These are phyloP conservation scores for Tauraco erythrolophus DNA, from an alignment of 2,113 vertebrate genomes.

Conservation along the genomic window DNA sequence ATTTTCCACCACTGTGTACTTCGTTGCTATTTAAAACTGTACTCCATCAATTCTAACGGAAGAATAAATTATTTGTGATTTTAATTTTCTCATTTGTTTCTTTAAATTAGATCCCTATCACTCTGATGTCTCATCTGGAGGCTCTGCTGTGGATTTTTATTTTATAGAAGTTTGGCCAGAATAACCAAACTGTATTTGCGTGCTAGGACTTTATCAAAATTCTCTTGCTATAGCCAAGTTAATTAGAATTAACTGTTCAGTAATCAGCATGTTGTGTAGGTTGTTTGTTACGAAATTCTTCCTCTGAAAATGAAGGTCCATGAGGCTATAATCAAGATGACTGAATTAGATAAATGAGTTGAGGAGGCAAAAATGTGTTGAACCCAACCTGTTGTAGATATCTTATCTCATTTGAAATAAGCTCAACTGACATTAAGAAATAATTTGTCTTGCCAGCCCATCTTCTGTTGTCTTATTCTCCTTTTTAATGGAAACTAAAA, in stretches of 20 bases:
- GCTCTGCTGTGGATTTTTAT: constrained; percentile 69
- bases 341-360: constrained; percentile 88
- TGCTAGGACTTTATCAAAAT: constrained; percentile 82
- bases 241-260: constrained; percentile 87
- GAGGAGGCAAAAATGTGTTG: constrained; percentile 78
- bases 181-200: constrained; percentile 71
- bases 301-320: constrained; percentile 80
- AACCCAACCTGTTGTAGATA: constrained; percentile 81
- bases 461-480: constrained; percentile 86
- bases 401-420: constrained; percentile 84
- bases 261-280: constrained; percentile 85
- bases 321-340: constrained; percentile 84
- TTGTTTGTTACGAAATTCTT: constrained; percentile 80
- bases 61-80: constrained; percentile 93
- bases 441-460: constrained; percentile 86
- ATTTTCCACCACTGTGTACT: constrained; percentile 85
- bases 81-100: constrained; percentile 82
- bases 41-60: constrained; percentile 84
- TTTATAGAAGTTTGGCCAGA: constrained; percentile 69
- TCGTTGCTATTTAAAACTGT: constrained; percentile 94
- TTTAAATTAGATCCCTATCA: constrained; percentile 80
- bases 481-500: constrained; percentile 89
- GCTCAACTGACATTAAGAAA: constrained; percentile 87
- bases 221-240: constrained; percentile 82
- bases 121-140: constrained; percentile 75